Base-by-base conservation (phyloP, 2,113 vertebrate genomes). In the Atlantisia rogersi region DNA sequence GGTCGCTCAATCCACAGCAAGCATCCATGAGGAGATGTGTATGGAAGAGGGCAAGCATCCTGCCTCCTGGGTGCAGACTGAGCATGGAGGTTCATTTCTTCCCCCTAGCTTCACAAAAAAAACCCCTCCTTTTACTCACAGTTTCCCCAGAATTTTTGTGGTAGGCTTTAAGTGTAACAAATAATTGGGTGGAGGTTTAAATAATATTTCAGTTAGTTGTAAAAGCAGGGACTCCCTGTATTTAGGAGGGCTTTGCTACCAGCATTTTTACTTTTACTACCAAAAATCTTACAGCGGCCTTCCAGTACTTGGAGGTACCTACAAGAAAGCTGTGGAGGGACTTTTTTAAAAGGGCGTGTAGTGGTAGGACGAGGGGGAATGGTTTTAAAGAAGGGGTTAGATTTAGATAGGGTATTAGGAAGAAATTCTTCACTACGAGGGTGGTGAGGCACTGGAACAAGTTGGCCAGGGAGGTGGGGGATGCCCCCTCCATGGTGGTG, bases 141-240 rank as follows among this genome's bases (percentile, higher is more conserved):
- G 29, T 40, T 90, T 77, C 39, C 32, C 82, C 39, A 5, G 6
- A 25, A 35, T 44, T 63, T 65, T 80, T 81, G 28, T 63, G 84
- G 52, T 25, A 71, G 35, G 16, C 25, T 56, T 92, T 32, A 76
- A 73, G 55, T 59, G 26, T 24, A 69, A 67, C 46, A 32, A 65
- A 9, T 25, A 77, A 76, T 25, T 6, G 15, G 69, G 37, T 8
- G 17, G 46, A 67, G 16, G 55, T 55, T 88, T 70, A 70, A 82
- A n/a, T 3, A 0, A 0, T 44, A 37, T 39, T 88, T 76, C 32
- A 39, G 4, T 25, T 26, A 2, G 2, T 31, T 67, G 58, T 29
- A 74, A 69, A 88, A 79, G 31, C 11, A 11, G 29, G 31, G n/a
- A 6, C 8, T 76, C 52, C 2, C 0, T 46, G 21, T 42, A 31